Conservation (phyloP, 2,797 vertebrate genomes). For the Mormyrus proboscirostris region DNA sequence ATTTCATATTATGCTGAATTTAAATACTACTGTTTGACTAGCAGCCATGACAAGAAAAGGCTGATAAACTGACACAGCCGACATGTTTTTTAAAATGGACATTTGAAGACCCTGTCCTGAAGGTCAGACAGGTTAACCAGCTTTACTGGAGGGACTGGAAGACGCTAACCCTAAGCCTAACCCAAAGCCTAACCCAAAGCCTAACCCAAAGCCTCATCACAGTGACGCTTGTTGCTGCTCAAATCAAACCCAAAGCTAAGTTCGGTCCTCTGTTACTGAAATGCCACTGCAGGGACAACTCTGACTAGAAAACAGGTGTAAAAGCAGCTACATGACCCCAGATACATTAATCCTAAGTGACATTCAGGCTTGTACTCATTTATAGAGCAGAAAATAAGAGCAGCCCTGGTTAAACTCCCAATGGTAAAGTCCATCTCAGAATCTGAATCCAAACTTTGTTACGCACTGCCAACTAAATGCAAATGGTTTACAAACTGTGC, state of each 20-base stretch:
- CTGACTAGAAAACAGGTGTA: not conserved
- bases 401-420: not conserved
- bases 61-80: not conserved
- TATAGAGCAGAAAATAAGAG: not conserved
- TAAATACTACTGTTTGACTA: not conserved
- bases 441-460: not conserved
- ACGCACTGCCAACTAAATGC: not conserved
- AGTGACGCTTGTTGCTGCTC: not conserved
- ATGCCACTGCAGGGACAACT: not conserved
- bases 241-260: not conserved
- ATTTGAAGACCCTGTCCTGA: not conserved
- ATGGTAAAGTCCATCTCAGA: not conserved
- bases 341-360: not conserved
- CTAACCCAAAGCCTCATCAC: not conserved
- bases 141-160: not conserved
- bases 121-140: not conserved
- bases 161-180: not conserved
- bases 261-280: not conserved
- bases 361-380: not conserved
- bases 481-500: not conserved
- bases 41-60: not conserved
- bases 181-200: not conserved
- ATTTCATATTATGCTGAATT: not conserved
- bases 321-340: not conserved
- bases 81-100: not conserved